Percentiles rank a stretch among this genome's conserved stretches.
phyloP scores from a whole-genome alignment of 2,888 invertebrate genomes.

The Notodonta dromedarius region DNA sequence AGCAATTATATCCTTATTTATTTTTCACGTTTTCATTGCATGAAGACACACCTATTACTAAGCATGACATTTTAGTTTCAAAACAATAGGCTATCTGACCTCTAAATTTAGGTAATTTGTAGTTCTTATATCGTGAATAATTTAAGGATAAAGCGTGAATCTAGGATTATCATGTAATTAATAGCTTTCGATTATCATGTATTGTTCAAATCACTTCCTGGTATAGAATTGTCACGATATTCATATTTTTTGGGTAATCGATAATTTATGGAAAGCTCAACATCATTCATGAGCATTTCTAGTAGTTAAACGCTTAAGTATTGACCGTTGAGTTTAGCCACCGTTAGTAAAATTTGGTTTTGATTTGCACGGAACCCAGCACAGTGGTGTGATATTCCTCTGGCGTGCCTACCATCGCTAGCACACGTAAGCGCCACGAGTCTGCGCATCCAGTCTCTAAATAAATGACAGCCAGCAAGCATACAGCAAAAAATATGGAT shows the following conservation, averaged over 20 bases:
- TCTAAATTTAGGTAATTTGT: not conserved
- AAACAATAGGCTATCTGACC: not conserved
- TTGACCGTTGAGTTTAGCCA: conserved; percentile 37
- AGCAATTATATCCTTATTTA: not conserved
- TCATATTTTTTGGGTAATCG: conserved; percentile 76
- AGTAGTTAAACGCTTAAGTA: conserved; percentile 55
- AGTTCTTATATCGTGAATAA: not conserved
- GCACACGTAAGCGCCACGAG: conserved; percentile 49
- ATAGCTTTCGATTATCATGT: conserved; percentile 9
- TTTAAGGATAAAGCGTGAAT: not conserved
- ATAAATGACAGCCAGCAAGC: conserved; percentile 80
- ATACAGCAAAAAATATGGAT: conserved; percentile 79
- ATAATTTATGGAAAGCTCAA: conserved; percentile 24
- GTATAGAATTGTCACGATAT: conserved; percentile 61
- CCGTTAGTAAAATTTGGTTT: conserved; percentile 58
- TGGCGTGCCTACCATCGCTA: conserved; percentile 43
- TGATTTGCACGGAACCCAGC: conserved; percentile 61
- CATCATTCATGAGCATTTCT: conserved; percentile 43
- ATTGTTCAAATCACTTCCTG: conserved; percentile 33
- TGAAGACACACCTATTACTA: not conserved
- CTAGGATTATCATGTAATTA: conserved; percentile 1
- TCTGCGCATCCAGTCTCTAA: conserved; percentile 44
- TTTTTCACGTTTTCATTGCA: not conserved
- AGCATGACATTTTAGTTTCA: not conserved
- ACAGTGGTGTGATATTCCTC: conserved; percentile 37